Conservation (phyloP, 2,888 invertebrate genomes). For the Limnephilus auricula region DNA sequence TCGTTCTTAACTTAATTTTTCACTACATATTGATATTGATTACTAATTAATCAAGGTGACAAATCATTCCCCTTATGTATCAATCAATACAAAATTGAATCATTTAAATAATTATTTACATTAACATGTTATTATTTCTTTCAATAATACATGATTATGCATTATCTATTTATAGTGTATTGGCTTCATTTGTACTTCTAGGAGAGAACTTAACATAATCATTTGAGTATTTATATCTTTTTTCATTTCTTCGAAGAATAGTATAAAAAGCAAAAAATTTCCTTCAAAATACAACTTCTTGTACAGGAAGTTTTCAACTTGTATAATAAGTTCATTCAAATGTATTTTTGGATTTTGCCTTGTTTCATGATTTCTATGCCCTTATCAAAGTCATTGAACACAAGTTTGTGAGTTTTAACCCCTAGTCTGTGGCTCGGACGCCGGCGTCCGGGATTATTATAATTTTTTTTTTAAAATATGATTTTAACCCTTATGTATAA, state of each 20-base stretch:
- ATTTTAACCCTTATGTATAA: too few relatives aligned
- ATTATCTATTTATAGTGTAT: background rate
- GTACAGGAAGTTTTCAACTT: too few relatives aligned
- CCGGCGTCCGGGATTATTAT: too few relatives aligned
- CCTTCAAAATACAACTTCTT: background rate
- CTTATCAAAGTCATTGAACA: background rate
- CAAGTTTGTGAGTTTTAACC: background rate
- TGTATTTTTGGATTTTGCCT: too few relatives aligned
- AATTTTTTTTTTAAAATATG: too few relatives aligned
- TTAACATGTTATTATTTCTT: background rate
- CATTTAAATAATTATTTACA: background rate
- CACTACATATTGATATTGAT: conserved; percentile 1
- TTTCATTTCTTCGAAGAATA: background rate
- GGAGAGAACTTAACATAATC: background rate
- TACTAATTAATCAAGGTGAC: conserved; percentile 11
- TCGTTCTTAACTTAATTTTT: conserved; percentile 8
- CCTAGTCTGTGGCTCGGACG: too few relatives aligned
- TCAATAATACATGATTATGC: background rate
- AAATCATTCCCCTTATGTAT: background rate
- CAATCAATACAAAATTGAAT: conserved; percentile 14
- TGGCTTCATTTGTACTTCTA: background rate
- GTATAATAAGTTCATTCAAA: too few relatives aligned
- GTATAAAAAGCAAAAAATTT: background rate
- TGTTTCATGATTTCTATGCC: too few relatives aligned
- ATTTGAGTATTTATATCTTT: background rate